These are phyloP conservation scores for Coremacera marginata DNA, from an alignment of 2,888 invertebrate genomes.

Conservation along the genomic window DNA sequence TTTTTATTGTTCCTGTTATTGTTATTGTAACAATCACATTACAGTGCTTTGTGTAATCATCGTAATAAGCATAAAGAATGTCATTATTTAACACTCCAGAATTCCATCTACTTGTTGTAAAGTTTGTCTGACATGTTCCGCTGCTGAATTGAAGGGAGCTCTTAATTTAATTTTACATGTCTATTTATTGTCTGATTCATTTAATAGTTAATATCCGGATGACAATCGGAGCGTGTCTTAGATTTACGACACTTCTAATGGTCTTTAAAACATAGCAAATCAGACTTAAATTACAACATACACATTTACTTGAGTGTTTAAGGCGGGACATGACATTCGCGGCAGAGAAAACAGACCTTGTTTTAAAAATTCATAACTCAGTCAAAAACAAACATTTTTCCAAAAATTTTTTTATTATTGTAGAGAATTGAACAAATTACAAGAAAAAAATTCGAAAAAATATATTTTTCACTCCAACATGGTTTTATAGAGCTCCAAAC, in stretches of 20 bases:
- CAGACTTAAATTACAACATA: not conserved
- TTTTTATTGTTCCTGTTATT: not conserved
- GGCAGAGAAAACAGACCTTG: too few species aligned
- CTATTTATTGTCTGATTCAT: constrained; percentile 12
- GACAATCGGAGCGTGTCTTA: not conserved
- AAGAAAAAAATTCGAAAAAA: too few species aligned
- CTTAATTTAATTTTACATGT: not conserved
- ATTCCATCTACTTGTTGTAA: constrained; percentile 14
- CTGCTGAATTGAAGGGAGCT: too few species aligned
- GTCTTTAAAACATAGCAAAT: not conserved
- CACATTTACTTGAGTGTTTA: too few species aligned
- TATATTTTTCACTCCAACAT: too few species aligned
- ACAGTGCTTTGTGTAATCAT: not conserved
- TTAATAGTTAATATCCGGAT: constrained; percentile 17
- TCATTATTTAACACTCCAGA: not conserved
- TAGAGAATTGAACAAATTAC: too few species aligned
- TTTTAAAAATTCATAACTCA: too few species aligned
- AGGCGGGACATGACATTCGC: too few species aligned
- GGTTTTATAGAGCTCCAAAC: too few species aligned
- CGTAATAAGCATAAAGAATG: constrained; percentile 15
- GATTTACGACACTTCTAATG: not conserved
- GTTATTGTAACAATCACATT: not conserved
- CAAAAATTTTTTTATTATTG: too few species aligned
- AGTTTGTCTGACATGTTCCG: too few species aligned
- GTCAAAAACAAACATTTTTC: too few species aligned